These are phyloP conservation scores for Plagodis dolabraria DNA, from an alignment of 2,888 invertebrate genomes.

Conservation along the genomic window DNA sequence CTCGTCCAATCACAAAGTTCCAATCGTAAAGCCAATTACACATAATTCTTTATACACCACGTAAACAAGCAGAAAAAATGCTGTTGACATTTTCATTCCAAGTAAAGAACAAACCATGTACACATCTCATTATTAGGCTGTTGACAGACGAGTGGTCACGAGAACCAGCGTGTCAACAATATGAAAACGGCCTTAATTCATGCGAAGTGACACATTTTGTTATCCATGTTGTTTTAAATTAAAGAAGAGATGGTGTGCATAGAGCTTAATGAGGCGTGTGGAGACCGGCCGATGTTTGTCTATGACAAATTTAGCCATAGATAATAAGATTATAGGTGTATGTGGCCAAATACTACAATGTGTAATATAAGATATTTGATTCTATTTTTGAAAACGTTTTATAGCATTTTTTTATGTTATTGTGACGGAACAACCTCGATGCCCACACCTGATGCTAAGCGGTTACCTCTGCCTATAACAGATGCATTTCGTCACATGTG, in stretches of 20 bases:
- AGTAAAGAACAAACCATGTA: conserved; percentile 31
- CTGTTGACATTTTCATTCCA: conserved; percentile 37
- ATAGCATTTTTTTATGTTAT: no score
- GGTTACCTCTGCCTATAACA: no score
- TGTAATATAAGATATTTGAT: no score
- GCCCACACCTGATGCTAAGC: no score
- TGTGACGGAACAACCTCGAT: no score
- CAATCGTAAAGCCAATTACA: not conserved
- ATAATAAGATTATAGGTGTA: conserved; percentile 5
- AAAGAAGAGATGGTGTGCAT: conserved; percentile 45
- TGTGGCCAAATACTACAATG: not conserved
- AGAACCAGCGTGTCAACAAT: conserved; percentile 54
- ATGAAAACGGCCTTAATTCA: conserved; percentile 52
- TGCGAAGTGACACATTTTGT: conserved; percentile 54
- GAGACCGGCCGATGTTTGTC: conserved; percentile 49
- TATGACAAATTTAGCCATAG: conserved; percentile 45
- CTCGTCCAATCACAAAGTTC: not conserved
- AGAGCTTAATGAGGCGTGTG: conserved; percentile 46
- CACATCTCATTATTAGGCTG: conserved; percentile 44
- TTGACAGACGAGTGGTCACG: conserved; percentile 51
- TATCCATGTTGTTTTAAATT: conserved; percentile 55
- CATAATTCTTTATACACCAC: conserved; percentile 4
- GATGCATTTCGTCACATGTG: no score
- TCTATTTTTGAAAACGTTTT: no score
- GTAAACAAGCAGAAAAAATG: conserved; percentile 19